A percentile compares a stretch with the other conserved stretches of the same genome.
Evolutionary conservation across 2,888 invertebrate species (phyloP).

Genomic region (Brassicogethes aeneus): DNA sequence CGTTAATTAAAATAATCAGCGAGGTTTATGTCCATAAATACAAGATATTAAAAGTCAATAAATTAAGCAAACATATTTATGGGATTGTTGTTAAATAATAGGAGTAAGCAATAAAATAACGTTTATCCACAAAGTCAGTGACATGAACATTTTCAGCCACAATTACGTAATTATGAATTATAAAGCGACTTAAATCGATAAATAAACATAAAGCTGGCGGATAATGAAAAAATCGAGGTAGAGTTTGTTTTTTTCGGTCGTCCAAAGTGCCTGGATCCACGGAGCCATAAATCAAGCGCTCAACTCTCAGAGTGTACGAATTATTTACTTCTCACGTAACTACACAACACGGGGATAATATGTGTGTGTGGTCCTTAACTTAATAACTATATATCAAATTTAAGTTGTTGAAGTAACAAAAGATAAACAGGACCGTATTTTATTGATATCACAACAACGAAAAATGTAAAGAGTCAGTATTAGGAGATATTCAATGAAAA

Average conservation of each 20-base stretch:
- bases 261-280: too few species aligned
- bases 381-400: constrained; percentile 22
- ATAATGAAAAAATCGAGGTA: neutral
- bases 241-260: neutral
- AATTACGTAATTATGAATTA: neutral
- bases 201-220: neutral
- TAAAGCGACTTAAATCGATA: neutral
- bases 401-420: neutral
- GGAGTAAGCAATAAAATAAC: neutral
- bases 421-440: too few species aligned
- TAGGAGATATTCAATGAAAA: too few species aligned
- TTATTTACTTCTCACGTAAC: neutral
- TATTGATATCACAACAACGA: too few species aligned
- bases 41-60: neutral
- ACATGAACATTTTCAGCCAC: neutral
- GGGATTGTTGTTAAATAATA: neutral
- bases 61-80: neutral
- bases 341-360: constrained; percentile 9
- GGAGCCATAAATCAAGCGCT: neutral
- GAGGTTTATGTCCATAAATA: neutral
- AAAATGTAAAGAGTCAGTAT: too few species aligned
- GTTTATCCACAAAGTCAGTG: neutral
- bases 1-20: neutral
- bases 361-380: constrained; percentile 18
- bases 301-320: neutral